A percentile compares a stretch with the other conserved stretches of the same genome.
phyloP scores from a whole-genome alignment of 2,888 invertebrate species.

The Steinernema hermaphroditum region DNA sequence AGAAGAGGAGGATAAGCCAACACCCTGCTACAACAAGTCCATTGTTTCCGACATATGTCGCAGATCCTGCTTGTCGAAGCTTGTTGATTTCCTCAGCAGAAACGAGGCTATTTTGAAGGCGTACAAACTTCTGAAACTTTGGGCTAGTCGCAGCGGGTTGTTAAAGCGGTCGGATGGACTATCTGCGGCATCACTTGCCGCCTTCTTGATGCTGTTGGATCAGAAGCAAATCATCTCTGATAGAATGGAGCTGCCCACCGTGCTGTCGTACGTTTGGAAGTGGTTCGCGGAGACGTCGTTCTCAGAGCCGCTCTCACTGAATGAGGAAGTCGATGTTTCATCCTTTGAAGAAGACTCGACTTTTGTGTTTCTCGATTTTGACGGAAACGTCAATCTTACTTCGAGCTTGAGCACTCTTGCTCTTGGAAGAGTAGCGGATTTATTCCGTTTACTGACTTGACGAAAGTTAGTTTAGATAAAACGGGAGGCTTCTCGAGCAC shows the following conservation, averaged over 20 bases:
- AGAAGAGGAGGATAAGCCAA: not conserved
- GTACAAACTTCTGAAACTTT: conserved; percentile 10
- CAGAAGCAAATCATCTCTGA: conserved; percentile 24
- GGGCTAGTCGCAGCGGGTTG: not conserved
- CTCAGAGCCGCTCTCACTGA: not conserved
- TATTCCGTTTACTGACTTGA: too few relatives aligned
- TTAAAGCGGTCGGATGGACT: conserved; percentile 18
- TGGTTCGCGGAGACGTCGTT: conserved; percentile 5
- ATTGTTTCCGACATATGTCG: not conserved
- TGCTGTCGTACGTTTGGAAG: not conserved
- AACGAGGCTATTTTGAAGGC: not conserved
- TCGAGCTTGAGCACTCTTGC: not conserved
- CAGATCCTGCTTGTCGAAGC: not conserved
- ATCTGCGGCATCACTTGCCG: not conserved
- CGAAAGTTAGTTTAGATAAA: not conserved
- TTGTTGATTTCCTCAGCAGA: not conserved
- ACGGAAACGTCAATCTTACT: not conserved
- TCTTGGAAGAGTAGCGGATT: not conserved
- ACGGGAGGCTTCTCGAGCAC: conserved; percentile 14
- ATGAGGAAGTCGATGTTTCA: conserved; percentile 6
- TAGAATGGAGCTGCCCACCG: conserved; percentile 7
- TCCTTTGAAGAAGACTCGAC: not conserved
- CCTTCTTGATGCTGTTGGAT: not conserved
- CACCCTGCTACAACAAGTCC: not conserved
- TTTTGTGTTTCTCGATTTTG: not conserved